Base-by-base conservation (phyloP, 2,888 invertebrate species). In the Limnephilus lunatus region DNA sequence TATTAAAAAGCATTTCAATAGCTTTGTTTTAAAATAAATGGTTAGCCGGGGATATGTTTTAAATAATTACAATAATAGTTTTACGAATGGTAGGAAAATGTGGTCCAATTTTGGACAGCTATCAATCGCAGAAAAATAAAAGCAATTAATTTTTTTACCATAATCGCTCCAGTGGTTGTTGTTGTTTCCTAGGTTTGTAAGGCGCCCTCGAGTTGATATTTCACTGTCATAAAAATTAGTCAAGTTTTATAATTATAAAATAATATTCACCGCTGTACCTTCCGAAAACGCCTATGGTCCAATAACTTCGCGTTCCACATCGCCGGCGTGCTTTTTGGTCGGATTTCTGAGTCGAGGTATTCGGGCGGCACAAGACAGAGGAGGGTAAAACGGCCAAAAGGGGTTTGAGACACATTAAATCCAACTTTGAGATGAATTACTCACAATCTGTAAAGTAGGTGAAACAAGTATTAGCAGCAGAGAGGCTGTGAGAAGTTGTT, bases 341-440 rank as follows among this genome's bases (percentile, higher is more conserved):
- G 68, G 68, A 68, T 68, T 68, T 68, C 68, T 7, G 68, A 68
- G 68, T 5, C n/a, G 68, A 68, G 68, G 68, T 68, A 68, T 68
- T 68, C 68, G n/a, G 25, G 68, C 68, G 25, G 68, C 68, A 68
- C 5, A 68, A 68, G 68, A 68, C 68, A 11, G 68, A 2, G 68
- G 68, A 68, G 68, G 68, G 68, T n/a, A 68, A 25, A 68, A n/a
- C 7, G 68, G 68, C 9, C 25, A 19, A 53, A 15, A 19, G 7
- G 25, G 68, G 68, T 25, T 68, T 68, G n/a, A 68, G 68, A 68
- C 9, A 25, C 68, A 68, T 68, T 68, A 68, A 68, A 68, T 68
- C 68, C 68, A 68, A 68, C 68, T 68, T 68, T 68, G 68, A n/a
- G 68, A 68, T 68, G 68, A 68, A 68, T 68, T 68, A n/a, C 68